Evolutionary conservation across 2,888 invertebrate species (phyloP).

Genomic region (Mellilla xanthometata): DNA sequence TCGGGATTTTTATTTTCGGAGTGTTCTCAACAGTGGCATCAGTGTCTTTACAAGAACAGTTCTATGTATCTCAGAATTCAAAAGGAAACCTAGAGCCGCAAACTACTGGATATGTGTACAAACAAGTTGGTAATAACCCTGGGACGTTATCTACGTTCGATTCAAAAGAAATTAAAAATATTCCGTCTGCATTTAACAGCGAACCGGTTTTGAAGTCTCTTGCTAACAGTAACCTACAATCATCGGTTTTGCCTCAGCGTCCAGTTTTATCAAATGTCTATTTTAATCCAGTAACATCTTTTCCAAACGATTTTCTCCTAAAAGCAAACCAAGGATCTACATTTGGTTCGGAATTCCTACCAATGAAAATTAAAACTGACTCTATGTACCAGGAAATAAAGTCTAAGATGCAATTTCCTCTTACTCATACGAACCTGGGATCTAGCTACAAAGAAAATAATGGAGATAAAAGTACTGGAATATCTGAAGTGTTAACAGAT

Average conservation of each 20-base stretch:
- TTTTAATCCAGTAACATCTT: conserved; percentile 9
- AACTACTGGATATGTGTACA: conserved; percentile 45
- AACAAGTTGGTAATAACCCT: conserved; percentile 39
- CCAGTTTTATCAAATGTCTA: conserved; percentile 6
- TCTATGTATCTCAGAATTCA: conserved; percentile 44
- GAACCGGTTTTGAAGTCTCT: conserved; percentile 24
- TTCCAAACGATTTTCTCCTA: conserved; percentile 30
- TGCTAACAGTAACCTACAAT: conserved; percentile 11
- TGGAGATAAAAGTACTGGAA: neutral
- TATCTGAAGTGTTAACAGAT: neutral
- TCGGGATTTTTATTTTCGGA: conserved; percentile 48
- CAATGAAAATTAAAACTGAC: conserved; percentile 41
- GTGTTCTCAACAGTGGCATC: conserved; percentile 43
- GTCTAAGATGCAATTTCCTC: conserved; percentile 45
- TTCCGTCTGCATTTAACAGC: conserved; percentile 1
- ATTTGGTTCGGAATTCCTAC: conserved; percentile 35
- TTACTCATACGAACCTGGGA: conserved; percentile 28
- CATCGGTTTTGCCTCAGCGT: conserved; percentile 11
- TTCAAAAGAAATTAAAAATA: conserved; percentile 1
- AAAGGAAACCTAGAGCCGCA: conserved; percentile 42
- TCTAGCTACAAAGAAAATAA: conserved; percentile 23
- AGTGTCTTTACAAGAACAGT: conserved; percentile 41
- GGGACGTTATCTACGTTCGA: conserved; percentile 32
- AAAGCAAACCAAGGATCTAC: conserved; percentile 41
- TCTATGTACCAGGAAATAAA: conserved; percentile 46